Evolutionary conservation across 1,140 invertebrate genomes (phyloP).

Genomic region (Euwallacea similis): DNA sequence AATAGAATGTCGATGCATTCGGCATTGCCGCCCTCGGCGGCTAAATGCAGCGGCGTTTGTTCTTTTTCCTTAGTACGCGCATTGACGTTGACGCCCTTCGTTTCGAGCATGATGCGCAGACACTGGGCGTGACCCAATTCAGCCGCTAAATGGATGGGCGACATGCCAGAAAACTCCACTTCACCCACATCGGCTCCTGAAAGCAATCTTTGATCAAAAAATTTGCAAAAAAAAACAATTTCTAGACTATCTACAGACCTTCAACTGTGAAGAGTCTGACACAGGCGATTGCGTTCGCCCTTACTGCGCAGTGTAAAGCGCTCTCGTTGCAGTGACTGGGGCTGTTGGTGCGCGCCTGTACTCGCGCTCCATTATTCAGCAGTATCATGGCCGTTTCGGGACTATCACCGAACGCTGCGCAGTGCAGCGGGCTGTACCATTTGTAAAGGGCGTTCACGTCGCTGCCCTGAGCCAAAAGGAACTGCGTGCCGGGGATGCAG

Average conservation of each 20-base stretch:
- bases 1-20: constrained; percentile 74
- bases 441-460: constrained; percentile 68
- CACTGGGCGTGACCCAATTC: constrained; percentile 73
- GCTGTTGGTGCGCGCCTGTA: constrained; percentile 55
- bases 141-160: constrained; percentile 75
- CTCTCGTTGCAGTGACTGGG: constrained; percentile 71
- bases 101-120: constrained; percentile 68
- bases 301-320: constrained; percentile 75
- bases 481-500: constrained; percentile 68
- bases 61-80: constrained; percentile 66
- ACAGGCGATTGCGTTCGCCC: constrained; percentile 73
- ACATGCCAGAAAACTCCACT: constrained; percentile 69
- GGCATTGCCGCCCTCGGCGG: constrained; percentile 75
- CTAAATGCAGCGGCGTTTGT: constrained; percentile 77
- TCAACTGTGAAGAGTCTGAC: constrained; percentile 70
- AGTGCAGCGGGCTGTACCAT: constrained; percentile 75
- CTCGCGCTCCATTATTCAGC: constrained; percentile 66
- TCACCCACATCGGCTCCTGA: constrained; percentile 64
- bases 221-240: neutral
- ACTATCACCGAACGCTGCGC: constrained; percentile 78
- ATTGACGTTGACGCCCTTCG: constrained; percentile 64
- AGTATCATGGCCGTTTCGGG: constrained; percentile 71
- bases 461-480: constrained; percentile 67
- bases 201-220: neutral
- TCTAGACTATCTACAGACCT: constrained; percentile 50